phyloP scores from a whole-genome alignment of 2,888 invertebrate genomes.

The Eucera pruinosa region DNA sequence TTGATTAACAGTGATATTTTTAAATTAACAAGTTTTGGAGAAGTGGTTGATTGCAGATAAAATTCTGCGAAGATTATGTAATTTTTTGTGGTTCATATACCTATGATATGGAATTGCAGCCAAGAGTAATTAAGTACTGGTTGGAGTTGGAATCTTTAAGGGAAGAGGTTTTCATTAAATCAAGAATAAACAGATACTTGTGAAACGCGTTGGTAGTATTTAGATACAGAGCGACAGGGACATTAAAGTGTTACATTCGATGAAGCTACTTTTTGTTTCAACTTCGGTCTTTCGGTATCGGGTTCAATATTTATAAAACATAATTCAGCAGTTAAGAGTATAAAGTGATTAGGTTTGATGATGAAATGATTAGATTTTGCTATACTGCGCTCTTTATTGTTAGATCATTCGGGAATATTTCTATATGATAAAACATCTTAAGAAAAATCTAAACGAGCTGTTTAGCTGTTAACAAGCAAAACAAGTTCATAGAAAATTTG shows the following conservation, averaged over 20 bases:
- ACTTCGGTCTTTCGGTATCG: too few species aligned
- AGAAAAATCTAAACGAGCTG: too few species aligned
- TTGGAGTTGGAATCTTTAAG: neutral
- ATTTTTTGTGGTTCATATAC: neutral
- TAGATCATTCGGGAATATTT: too few species aligned
- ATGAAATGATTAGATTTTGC: too few species aligned
- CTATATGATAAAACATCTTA: too few species aligned
- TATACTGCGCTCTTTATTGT: too few species aligned
- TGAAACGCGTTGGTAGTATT: constrained; percentile 16
- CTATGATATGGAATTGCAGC: neutral
- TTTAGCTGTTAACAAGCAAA: neutral
- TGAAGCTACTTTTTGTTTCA: neutral
- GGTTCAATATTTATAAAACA: too few species aligned
- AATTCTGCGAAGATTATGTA: neutral
- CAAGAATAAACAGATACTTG: constrained; percentile 15
- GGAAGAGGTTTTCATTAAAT: constrained; percentile 4
- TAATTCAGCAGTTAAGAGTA: too few species aligned
- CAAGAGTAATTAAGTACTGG: neutral
- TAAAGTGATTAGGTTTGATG: too few species aligned
- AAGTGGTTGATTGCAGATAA: neutral
- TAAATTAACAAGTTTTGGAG: neutral
- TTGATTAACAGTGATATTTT: too few species aligned
- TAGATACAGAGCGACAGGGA: neutral
- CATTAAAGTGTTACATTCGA: neutral
- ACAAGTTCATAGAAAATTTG: neutral